Conservation (phyloP, 2,113 vertebrate genomes). For the Pelobates fuscus region DNA sequence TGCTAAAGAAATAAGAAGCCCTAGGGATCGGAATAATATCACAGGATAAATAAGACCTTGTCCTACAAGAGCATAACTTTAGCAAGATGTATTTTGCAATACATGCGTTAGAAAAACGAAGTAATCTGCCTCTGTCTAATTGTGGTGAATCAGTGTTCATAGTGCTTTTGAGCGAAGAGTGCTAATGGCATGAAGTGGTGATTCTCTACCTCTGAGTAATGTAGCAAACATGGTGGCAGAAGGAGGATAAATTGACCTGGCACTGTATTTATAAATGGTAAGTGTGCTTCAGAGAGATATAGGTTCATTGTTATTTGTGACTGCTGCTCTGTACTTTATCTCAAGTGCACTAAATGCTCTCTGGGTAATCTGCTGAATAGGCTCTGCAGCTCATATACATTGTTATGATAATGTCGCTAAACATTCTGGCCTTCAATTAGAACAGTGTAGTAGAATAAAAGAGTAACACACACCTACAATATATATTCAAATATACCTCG, state of each 20-base stretch:
- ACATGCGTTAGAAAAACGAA: constrained; percentile 43
- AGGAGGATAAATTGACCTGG: constrained; percentile 5
- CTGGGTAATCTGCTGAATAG: constrained; percentile 38
- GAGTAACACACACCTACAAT: constrained; percentile 17
- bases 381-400: constrained; percentile 20
- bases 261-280: not conserved
- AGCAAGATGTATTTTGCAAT: constrained; percentile 37
- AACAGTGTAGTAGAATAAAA: constrained; percentile 2
- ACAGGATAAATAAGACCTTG: constrained; percentile 34
- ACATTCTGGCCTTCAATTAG: constrained; percentile 22
- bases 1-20: constrained; percentile 22
- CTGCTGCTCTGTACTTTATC: constrained; percentile 1
- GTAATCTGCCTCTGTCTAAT: constrained; percentile 42
- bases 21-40: constrained; percentile 36
- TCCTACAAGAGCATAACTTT: constrained; percentile 21
- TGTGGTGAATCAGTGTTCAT: constrained; percentile 38
- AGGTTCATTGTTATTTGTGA: constrained; percentile 27
- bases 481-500: not conserved
- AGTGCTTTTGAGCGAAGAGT: constrained; percentile 7
- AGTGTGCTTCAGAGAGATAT: constrained; percentile 24
- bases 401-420: constrained; percentile 43
- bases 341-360: constrained; percentile 37
- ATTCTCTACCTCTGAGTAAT: constrained; percentile 24
- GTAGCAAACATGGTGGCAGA: constrained; percentile 17
- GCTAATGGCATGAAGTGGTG: constrained; percentile 37